Base-by-base conservation (phyloP, 2,113 vertebrate species). In the Cephalopterus ornatus region DNA sequence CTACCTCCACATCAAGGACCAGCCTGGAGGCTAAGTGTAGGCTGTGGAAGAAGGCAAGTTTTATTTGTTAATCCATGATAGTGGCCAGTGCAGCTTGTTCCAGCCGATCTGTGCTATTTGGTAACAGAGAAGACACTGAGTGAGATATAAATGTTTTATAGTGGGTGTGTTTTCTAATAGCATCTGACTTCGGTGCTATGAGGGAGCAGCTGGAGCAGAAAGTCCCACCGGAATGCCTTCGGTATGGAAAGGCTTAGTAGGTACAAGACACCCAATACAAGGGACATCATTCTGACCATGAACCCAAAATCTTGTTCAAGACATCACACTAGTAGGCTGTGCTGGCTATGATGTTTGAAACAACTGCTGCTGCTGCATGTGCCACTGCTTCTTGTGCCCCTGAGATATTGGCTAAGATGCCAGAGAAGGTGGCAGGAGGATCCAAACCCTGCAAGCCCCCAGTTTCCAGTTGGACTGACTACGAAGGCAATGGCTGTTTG, bases 241-340 rank as follows among this genome's bases (percentile, higher is more conserved):
- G 61, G 19, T 22, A 18, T 27, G 53, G 56, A 79, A 59, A 50
- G 33, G 15, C 41, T 90, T 65, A 65, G 49, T 39, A 63, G 39
- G 32, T 49, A 39, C 8, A 32, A 72, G 33, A 33, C 11, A 73
- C 30, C 19, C 47, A 20, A 5, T 19, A 32, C 15, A 18, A 55
- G n/a, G 63, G 35, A 47, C 4, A 24, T 52, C 14, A 24, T 12
- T 42, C 37, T 65, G 35, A 58, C 9, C 4, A 32, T n/a, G 42
- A 88, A 88, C 41, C 22, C 33, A 79, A 83, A 83, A 41, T 53
- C 22, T 88, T 23, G 22, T 49, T 68, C 58, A 77, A 73, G 32
- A 18, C 5, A 3, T 52, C 42, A 11, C 0, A 2, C 5, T 42
- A n/a, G 20, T 13, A 49, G 32, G 9, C 28, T 73, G 15, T 58